Base-by-base conservation (phyloP, 2,797 vertebrate species). In the Parauchenoglanis ngamensis region DNA sequence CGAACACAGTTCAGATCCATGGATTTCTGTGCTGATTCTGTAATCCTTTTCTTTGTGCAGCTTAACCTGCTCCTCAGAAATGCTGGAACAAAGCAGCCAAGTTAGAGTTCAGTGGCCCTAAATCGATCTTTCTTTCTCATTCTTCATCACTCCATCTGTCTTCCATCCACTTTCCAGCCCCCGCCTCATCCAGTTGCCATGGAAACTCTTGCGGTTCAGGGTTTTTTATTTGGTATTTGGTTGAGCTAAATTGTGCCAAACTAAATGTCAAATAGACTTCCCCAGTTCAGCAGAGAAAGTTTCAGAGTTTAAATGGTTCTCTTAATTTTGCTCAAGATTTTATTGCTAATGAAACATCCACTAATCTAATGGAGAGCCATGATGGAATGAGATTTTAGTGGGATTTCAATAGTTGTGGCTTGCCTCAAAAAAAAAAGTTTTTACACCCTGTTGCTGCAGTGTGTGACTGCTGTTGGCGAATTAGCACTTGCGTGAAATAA, bases 181-280 rank as follows among this genome's bases (percentile, higher is more conserved):
- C 85, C 13, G 73, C 63, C 68, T 67, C 75, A 77, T 70, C 40
- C 49, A 73, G 90, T 90, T 86, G 87, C 89, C 86, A 90, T 89
- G 86, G 91, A 88, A 89, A 90, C 89, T 21, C 80, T 81, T 63
- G 56, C 76, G 70, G 86, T 81, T 86, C 80, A 78, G 70, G 67
- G 75, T 88, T 89, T 89, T 87, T 65, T 19, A 54, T 65, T 83
- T 68, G 63, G n/a, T 83, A 88, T 90, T 89, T 78, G 83, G 86
- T 87, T 83, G 59, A 80, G 85, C 83, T 91, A 88, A 90, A 80
- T 72, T 86, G 82, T 15, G 19, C 77, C 73, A 76, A 44, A 86
- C 52, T 90, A 90, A 91, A 92, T 90, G 89, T 90, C 89, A 90
- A 57, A 77, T 31, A 87, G 83, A 81, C 84, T 84, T 75, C 87